Evolutionary conservation across 2,888 invertebrate species (phyloP).

Genomic region (Parnassius orleans): DNA sequence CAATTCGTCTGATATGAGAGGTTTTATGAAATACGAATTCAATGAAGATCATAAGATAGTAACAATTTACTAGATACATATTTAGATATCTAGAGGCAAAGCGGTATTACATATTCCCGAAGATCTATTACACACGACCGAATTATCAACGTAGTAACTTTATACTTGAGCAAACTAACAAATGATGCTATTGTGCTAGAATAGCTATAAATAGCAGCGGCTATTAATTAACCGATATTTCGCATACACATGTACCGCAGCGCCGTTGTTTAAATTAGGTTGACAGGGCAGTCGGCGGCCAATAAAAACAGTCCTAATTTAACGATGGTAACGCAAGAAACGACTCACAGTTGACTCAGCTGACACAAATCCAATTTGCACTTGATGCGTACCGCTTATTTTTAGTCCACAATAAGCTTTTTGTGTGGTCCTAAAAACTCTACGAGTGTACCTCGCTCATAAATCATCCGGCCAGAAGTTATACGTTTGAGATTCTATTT

Average conservation of each 20-base stretch:
- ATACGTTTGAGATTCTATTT: slow-evolving; percentile 6
- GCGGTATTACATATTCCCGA: too few relatives aligned
- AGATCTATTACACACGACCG: background rate
- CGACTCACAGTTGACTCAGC: slow-evolving; percentile 41
- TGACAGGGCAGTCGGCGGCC: slow-evolving; percentile 10
- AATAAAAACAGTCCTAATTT: slow-evolving; percentile 35
- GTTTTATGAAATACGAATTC: too few relatives aligned
- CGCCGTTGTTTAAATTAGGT: slow-evolving; percentile 19
- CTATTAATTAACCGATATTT: slow-evolving; percentile 15
- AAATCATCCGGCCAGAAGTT: slow-evolving; percentile 12
- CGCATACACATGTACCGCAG: slow-evolving; percentile 9
- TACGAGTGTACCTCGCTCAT: slow-evolving; percentile 1
- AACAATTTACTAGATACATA: too few relatives aligned
- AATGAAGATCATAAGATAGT: too few relatives aligned
- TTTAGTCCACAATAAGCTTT: slow-evolving; percentile 32
- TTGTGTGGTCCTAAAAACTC: slow-evolving; percentile 15
- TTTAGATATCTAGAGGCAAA: too few relatives aligned
- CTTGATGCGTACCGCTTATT: slow-evolving; percentile 34
- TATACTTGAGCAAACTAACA: background rate
- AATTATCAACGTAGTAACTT: slow-evolving; percentile 7
- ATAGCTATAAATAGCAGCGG: slow-evolving; percentile 20
- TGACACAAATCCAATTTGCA: slow-evolving; percentile 53
- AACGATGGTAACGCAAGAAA: slow-evolving; percentile 27
- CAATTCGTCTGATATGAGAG: too few relatives aligned
- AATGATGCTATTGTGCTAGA: slow-evolving; percentile 1